Evolutionary conservation across 2,113 vertebrate species (phyloP).

Genomic region (Tachysurus fulvidraco): DNA sequence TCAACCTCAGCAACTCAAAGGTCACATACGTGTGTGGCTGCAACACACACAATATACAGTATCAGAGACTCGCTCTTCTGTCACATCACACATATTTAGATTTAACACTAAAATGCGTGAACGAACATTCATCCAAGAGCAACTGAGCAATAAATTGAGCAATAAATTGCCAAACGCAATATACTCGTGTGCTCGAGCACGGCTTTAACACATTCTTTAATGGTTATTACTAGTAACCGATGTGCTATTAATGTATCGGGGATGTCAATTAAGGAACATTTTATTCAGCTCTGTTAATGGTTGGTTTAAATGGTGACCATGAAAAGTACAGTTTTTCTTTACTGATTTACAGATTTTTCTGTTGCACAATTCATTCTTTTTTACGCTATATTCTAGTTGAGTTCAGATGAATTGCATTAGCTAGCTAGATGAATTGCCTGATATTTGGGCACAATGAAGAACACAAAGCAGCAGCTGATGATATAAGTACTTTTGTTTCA

Average conservation of each 20-base stretch:
- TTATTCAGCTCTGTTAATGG: background rate
- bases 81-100: background rate
- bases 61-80: background rate
- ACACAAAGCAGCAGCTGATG: background rate
- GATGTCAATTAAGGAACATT: background rate
- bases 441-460: background rate
- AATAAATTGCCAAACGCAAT: constrained; percentile 5
- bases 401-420: background rate
- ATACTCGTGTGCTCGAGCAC: background rate
- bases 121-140: background rate
- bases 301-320: background rate
- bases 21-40: background rate
- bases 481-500: background rate
- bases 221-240: background rate
- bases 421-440: background rate
- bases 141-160: constrained; percentile 11
- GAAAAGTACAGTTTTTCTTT: background rate
- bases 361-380: background rate
- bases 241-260: background rate
- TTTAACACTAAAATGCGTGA: background rate
- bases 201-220: background rate
- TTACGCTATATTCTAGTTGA: background rate
- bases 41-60: background rate
- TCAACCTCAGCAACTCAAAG: constrained; percentile 2
- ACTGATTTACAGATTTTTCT: no score